Percentiles rank a stretch among this genome's conserved stretches.
These are phyloP conservation scores for Drymodes brunneopygia DNA, from an alignment of 2,113 vertebrate species.

Conservation along the genomic window DNA sequence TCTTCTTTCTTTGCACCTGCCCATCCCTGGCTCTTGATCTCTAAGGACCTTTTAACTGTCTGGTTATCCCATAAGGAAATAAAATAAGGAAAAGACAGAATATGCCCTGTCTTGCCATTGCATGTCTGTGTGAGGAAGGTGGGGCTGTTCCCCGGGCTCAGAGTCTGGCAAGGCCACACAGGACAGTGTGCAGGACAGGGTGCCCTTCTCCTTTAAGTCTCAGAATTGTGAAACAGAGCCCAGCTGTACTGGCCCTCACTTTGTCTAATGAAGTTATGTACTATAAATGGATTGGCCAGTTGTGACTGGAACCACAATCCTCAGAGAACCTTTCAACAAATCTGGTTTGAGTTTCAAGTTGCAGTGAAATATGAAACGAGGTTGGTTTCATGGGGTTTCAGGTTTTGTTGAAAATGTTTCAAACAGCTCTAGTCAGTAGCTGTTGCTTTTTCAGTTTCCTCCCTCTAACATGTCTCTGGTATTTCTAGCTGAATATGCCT, in stretches of 20 bases:
- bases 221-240: background rate
- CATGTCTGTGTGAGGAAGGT: background rate
- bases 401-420: slow-evolving; percentile 41
- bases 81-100: background rate
- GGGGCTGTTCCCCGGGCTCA: background rate
- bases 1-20: background rate
- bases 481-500: background rate
- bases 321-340: slow-evolving; percentile 29
- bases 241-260: background rate
- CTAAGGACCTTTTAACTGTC: background rate
- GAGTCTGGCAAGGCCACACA: background rate
- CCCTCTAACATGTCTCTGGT: background rate
- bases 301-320: slow-evolving; percentile 9
- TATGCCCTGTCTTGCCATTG: background rate
- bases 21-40: background rate
- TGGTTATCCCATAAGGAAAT: background rate
- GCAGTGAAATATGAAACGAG: slow-evolving; percentile 23
- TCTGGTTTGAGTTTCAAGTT: slow-evolving; percentile 50
- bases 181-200: background rate
- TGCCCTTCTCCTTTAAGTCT: background rate
- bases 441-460: background rate
- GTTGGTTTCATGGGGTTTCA: background rate
- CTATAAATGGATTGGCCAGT: slow-evolving; percentile 28
- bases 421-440: background rate
- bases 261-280: background rate